Evolutionary conservation across 2,113 vertebrate genomes (phyloP), one percentile per base, ranked within the genome.

Genomic region (Embiotoca jacksoni): DNA sequence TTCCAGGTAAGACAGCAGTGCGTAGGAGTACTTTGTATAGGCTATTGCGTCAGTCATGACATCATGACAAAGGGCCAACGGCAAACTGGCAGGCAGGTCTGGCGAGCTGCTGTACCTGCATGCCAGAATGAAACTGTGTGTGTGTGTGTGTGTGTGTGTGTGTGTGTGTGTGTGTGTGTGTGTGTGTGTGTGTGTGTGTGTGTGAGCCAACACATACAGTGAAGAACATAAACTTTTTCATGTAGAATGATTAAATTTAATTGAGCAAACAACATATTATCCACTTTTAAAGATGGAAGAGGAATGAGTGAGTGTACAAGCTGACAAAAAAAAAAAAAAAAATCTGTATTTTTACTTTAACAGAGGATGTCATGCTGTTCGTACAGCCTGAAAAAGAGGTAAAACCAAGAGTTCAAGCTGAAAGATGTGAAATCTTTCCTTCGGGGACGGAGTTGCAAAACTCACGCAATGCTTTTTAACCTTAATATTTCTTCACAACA

Each of bases 361-460:
- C n/a, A 75, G 64, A 23, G 53, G 35, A 53, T 23, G 58, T 30
- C 31, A 32, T 23, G 61, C 30, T 74, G 52, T 41, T 65, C 53
- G 70, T 14, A 4, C 47, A 65, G 41, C 15, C 33, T n/a, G 39
- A 58, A 73, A 72, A 65, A 56, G 36, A 32, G 53, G 57, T 39
- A 31, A 72, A 84, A 57, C 35, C 8, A 70, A 46, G 54, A 57
- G 73, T 55, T 76, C 84, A 74, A 49, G 63, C 52, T 50, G 58
- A 72, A 44, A 72, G 47, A 91, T 89, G 88, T 92, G 91, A 93
- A 94, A 94, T 90, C 72, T 62, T 44, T 76, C 83, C 92, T 84
- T 77, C 58, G 37, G 93, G 91, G 90, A 93, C 78, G 23, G n/a
- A 70, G 74, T 94, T 94, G 88, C 91, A 91, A 92, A 90, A 94